phyloP scores from a whole-genome alignment of 2,113 vertebrate species.

The Callipepla californica region DNA sequence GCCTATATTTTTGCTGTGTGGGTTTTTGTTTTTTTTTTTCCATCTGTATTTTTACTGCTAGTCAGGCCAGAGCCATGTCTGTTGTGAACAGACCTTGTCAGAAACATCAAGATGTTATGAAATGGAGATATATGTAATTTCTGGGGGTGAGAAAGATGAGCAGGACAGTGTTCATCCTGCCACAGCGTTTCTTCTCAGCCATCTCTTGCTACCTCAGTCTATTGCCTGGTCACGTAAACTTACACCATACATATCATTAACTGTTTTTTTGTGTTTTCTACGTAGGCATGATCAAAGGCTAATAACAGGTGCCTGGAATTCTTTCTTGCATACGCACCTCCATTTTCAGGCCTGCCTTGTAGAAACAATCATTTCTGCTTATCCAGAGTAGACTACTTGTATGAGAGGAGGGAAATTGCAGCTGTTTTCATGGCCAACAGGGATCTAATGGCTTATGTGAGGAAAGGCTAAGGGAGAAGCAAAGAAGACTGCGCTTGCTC shows the following conservation, averaged over 20 bases:
- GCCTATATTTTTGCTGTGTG: neutral
- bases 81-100: neutral
- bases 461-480: neutral
- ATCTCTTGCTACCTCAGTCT: neutral
- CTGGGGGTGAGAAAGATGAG: neutral
- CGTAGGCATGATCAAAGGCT: neutral
- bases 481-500: neutral
- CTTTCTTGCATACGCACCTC: neutral
- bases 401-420: neutral
- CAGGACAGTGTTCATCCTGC: neutral
- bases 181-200: neutral
- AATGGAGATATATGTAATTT: neutral
- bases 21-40: neutral
- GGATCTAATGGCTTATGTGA: neutral
- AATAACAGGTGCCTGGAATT: neutral
- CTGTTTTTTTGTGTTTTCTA: neutral
- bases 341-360: neutral
- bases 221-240: neutral
- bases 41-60: neutral
- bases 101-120: neutral
- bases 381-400: neutral
- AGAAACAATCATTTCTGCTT: neutral
- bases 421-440: neutral
- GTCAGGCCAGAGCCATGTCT: neutral
- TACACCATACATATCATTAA: neutral